These are phyloP conservation scores for Pectinophora gossypiella DNA, from an alignment of 1,140 invertebrate species.

Conservation along the genomic window DNA sequence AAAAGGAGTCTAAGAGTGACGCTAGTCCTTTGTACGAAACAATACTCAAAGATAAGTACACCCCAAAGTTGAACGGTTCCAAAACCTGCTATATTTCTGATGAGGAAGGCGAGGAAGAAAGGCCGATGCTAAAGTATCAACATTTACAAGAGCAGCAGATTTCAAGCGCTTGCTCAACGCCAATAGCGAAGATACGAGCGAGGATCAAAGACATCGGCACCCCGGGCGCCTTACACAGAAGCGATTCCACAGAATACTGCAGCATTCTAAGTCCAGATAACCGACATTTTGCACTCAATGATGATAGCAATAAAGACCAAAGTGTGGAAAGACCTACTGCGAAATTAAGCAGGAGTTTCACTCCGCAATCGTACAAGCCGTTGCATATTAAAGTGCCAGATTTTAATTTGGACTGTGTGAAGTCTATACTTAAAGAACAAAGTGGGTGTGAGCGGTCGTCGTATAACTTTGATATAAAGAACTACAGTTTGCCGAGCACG, in stretches of 20 bases:
- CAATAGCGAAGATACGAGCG: constrained; percentile 44
- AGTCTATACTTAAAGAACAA: constrained; percentile 46
- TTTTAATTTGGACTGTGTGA: constrained; percentile 58
- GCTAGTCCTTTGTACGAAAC: constrained; percentile 43
- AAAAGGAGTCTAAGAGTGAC: constrained; percentile 32
- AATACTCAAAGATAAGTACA: constrained; percentile 20
- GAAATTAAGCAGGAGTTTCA: constrained; percentile 63
- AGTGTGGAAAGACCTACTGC: constrained; percentile 36
- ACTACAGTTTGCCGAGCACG: constrained; percentile 64
- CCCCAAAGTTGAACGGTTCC: neutral
- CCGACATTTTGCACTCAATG: constrained; percentile 28
- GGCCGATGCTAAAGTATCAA: constrained; percentile 27
- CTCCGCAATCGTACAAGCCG: constrained; percentile 68
- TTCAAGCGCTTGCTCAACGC: constrained; percentile 58
- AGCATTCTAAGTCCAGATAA: constrained; percentile 61
- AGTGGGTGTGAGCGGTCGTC: constrained; percentile 35
- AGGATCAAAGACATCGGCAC: constrained; percentile 48
- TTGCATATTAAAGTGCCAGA: constrained; percentile 68
- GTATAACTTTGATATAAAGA: constrained; percentile 71
- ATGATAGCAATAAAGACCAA: constrained; percentile 34
- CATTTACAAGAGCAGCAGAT: constrained; percentile 40
- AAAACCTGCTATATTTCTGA: constrained; percentile 17
- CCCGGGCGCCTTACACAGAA: constrained; percentile 54
- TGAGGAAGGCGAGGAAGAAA: constrained; percentile 14
- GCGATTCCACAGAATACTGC: constrained; percentile 72